phyloP scores from a whole-genome alignment of 2,113 vertebrate species.

The Anthoscopus minutus region DNA sequence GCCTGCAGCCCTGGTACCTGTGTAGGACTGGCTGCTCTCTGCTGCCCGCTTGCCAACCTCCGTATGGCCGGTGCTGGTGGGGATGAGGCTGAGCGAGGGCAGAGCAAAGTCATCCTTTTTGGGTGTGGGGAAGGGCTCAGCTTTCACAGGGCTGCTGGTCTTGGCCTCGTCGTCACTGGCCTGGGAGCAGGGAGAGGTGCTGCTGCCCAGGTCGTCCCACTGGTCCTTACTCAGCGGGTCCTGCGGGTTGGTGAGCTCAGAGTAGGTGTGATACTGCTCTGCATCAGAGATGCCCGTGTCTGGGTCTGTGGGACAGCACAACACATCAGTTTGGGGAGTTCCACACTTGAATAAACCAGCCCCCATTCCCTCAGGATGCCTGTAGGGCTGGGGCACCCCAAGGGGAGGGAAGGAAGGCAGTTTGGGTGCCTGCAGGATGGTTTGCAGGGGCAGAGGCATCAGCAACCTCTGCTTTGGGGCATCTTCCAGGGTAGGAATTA shows the following conservation, averaged over 20 bases:
- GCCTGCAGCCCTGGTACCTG: constrained; percentile 49
- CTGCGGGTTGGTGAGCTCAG: constrained; percentile 64
- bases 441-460: neutral
- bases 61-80: neutral
- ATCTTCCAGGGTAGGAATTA: neutral
- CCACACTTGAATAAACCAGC: neutral
- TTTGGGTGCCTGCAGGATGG: neutral
- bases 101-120: constrained; percentile 69
- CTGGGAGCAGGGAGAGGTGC: constrained; percentile 78
- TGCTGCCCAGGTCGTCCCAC: constrained; percentile 78
- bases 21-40: constrained; percentile 62
- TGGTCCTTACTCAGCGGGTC: constrained; percentile 46
- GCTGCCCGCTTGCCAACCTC: constrained; percentile 47
- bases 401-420: neutral
- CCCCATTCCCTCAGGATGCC: neutral
- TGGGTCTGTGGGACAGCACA: constrained; percentile 60
- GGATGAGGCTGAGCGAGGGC: constrained; percentile 67
- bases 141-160: constrained; percentile 52
- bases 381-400: neutral
- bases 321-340: neutral
- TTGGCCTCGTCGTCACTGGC: constrained; percentile 79
- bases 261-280: constrained; percentile 72
- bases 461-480: neutral
- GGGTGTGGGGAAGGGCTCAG: constrained; percentile 47
- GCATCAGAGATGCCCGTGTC: constrained; percentile 76